Evolutionary conservation across 2,888 invertebrate species (phyloP).

Genomic region (Parascotia fuliginaria): DNA sequence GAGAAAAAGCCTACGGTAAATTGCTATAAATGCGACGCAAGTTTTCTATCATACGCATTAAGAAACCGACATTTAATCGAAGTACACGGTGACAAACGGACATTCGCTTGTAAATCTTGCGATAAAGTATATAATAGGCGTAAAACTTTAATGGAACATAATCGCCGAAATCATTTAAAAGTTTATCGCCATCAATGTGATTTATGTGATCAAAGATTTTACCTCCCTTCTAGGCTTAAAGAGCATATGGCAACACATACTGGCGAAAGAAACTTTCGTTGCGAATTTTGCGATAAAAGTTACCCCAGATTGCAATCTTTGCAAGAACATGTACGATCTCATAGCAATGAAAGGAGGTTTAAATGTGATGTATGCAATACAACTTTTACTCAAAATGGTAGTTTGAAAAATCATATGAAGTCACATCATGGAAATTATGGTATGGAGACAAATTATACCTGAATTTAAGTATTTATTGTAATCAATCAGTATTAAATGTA

Average conservation of each 20-base stretch:
- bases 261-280: constrained; percentile 80
- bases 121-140: constrained; percentile 74
- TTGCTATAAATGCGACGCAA: constrained; percentile 72
- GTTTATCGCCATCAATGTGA: constrained; percentile 74
- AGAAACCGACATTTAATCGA: constrained; percentile 73
- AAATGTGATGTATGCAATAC: constrained; percentile 82
- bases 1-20: constrained; percentile 74
- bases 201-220: constrained; percentile 75
- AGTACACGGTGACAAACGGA: constrained; percentile 71
- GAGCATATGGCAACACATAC: constrained; percentile 84
- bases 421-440: constrained; percentile 74
- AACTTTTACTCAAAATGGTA: constrained; percentile 84
- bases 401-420: constrained; percentile 86
- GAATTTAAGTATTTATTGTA: constrained; percentile 8
- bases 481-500: constrained; percentile 43
- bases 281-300: constrained; percentile 85
- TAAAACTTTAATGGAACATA: constrained; percentile 74
- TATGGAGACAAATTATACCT: constrained; percentile 52
- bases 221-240: constrained; percentile 71
- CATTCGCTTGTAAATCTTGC: constrained; percentile 71
- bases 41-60: constrained; percentile 61
- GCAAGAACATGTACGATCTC: constrained; percentile 85
- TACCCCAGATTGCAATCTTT: constrained; percentile 85
- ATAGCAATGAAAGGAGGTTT: constrained; percentile 81
- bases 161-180: constrained; percentile 68